Evolutionary conservation across 1,140 invertebrate genomes (phyloP).

Genomic region (Trichonephila clavata): DNA sequence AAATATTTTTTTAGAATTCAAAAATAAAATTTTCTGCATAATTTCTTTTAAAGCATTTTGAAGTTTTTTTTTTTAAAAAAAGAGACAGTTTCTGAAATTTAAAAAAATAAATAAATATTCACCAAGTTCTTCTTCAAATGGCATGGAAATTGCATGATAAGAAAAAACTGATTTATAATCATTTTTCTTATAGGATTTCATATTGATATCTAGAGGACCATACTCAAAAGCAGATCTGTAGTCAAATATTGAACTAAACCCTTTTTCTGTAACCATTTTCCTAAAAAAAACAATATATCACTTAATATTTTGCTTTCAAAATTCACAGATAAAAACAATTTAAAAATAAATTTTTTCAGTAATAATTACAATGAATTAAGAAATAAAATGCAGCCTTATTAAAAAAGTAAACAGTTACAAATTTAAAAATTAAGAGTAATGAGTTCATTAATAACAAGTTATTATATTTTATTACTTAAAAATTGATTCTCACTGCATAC

Average conservation of each 20-base stretch:
- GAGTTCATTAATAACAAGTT: no score
- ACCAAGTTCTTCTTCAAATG: constrained; percentile 43
- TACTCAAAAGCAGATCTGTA: constrained; percentile 57
- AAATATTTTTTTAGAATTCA: neutral
- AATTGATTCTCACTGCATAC: no score
- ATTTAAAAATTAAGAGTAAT: no score
- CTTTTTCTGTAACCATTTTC: constrained; percentile 43
- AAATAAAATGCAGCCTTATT: no score
- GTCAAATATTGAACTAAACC: constrained; percentile 54
- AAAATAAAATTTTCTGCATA: neutral
- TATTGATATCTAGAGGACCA: constrained; percentile 17
- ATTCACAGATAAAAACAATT: no score
- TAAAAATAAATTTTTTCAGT: no score
- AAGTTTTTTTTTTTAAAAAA: no score
- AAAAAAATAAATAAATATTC: neutral
- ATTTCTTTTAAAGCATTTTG: no score
- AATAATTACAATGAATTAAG: no score
- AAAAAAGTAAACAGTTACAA: no score
- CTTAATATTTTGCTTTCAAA: no score
- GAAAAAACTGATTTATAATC: constrained; percentile 52
- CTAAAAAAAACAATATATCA: neutral
- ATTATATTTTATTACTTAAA: no score
- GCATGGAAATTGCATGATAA: constrained; percentile 42
- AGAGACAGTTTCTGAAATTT: neutral
- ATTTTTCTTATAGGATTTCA: constrained; percentile 32